phyloP scores from a whole-genome alignment of 2,797 vertebrate species.

The Periophthalmus magnuspinnatus region DNA sequence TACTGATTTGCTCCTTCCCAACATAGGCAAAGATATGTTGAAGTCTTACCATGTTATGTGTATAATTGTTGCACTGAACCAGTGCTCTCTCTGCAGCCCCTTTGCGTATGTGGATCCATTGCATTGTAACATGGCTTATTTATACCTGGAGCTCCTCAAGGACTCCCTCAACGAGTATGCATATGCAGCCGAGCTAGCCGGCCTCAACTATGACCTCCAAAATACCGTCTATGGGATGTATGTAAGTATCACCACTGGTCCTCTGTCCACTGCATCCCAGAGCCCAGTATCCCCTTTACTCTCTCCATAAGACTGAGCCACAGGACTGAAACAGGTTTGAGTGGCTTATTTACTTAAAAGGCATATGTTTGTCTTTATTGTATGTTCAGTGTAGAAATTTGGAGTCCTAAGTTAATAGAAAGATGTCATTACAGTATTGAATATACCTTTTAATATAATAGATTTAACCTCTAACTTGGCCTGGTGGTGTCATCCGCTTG shows the following conservation, averaged over 20 bases:
- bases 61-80: conserved; percentile 14
- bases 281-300: conserved; percentile 11
- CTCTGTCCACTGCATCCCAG: conserved; percentile 39
- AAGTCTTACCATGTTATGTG: not conserved
- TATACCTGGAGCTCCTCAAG: conserved; percentile 99
- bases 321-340: conserved; percentile 37
- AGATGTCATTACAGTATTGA: not conserved
- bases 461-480: not conserved
- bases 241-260: conserved; percentile 89
- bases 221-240: conserved; percentile 99
- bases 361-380: too few relatives aligned
- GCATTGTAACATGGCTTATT: conserved; percentile 99
- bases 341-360: not conserved
- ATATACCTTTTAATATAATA: not conserved
- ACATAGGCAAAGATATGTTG: not conserved
- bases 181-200: conserved; percentile 99
- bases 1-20: too few relatives aligned
- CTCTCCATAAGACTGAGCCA: conserved; percentile 22
- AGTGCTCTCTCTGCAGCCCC: conserved; percentile 87
- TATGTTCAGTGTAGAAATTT: not conserved
- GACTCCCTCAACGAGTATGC: conserved; percentile 99
- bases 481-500: too few relatives aligned
- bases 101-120: conserved; percentile 99
- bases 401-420: not conserved
- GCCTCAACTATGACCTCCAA: conserved; percentile 99